Evolutionary conservation across 2,888 invertebrate genomes (phyloP).

Genomic region (Philereme transversata): DNA sequence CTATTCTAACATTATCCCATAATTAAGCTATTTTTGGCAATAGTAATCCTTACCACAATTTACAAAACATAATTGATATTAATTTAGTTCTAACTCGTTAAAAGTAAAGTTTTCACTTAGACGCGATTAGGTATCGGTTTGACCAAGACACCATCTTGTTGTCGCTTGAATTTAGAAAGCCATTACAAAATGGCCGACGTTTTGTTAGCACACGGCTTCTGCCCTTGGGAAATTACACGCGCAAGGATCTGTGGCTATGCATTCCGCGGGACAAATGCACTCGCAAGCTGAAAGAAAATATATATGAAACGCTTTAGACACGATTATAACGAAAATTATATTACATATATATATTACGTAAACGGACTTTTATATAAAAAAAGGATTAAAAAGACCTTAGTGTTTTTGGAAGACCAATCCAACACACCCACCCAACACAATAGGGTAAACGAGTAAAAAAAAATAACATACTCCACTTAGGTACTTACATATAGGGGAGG

Average conservation of each 20-base stretch:
- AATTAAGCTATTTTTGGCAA: constrained; percentile 25
- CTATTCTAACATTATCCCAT: constrained; percentile 28
- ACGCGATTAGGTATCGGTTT: constrained; percentile 25
- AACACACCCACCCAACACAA: too few relatives aligned
- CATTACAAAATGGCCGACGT: constrained; percentile 46
- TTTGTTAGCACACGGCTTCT: constrained; percentile 55
- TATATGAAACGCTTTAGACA: too few relatives aligned
- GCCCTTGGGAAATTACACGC: constrained; percentile 73
- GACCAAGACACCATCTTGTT: constrained; percentile 38
- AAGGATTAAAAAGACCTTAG: too few relatives aligned
- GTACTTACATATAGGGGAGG: too few relatives aligned
- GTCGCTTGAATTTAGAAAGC: constrained; percentile 57
- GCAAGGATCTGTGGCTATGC: constrained; percentile 74
- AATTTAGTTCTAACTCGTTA: constrained; percentile 4
- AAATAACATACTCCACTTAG: too few relatives aligned
- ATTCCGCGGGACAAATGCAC: constrained; percentile 70
- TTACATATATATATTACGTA: too few relatives aligned
- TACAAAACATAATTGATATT: constrained; percentile 1
- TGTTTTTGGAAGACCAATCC: too few relatives aligned
- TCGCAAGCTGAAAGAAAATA: constrained; percentile 62
- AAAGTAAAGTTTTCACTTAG: constrained; percentile 19
- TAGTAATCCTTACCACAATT: constrained; percentile 14
- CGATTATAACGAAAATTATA: too few relatives aligned
- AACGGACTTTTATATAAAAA: too few relatives aligned
- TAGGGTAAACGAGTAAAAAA: too few relatives aligned